Evolutionary conservation across 2,113 vertebrate species (phyloP).

Genomic region (Lipophrys pholis): DNA sequence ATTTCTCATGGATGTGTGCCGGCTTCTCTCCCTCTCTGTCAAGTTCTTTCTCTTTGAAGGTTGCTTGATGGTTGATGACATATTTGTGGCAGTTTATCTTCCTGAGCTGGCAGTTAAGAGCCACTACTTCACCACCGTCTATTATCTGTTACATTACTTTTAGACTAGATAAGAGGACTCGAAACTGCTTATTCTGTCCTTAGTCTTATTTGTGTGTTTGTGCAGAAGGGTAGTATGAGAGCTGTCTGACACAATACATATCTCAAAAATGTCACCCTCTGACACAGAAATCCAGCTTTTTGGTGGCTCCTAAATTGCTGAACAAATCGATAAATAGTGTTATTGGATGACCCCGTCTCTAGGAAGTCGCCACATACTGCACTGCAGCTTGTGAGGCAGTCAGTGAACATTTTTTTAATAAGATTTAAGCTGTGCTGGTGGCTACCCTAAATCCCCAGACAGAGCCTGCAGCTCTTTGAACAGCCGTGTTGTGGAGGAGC

Average conservation of each 20-base stretch:
- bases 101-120: conserved; percentile 38
- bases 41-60: conserved; percentile 3
- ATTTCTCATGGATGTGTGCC: conserved; percentile 52
- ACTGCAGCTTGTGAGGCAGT: conserved; percentile 56
- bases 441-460: conserved; percentile 72
- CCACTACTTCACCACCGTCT: conserved; percentile 5
- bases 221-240: conserved; percentile 24
- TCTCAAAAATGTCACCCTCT: conserved; percentile 10
- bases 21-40: conserved; percentile 22
- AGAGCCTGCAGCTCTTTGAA: conserved; percentile 68
- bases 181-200: conserved; percentile 7
- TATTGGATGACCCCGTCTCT: conserved; percentile 31
- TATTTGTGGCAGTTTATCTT: conserved; percentile 39
- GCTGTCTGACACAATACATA: conserved; percentile 10
- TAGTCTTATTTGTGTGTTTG: conserved; percentile 11
- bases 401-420: conserved; percentile 60
- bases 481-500: conserved; percentile 51
- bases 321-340: conserved; percentile 36
- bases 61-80: conserved; percentile 40
- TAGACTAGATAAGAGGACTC: conserved; percentile 6
- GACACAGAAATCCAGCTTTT: conserved; percentile 30
- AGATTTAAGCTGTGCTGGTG: conserved; percentile 70
- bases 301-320: conserved; percentile 29
- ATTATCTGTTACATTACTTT: conserved; percentile 13
- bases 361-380: conserved; percentile 38